These are phyloP conservation scores for Tupiocoris notatus DNA, from an alignment of 2,888 invertebrate species.

Conservation along the genomic window DNA sequence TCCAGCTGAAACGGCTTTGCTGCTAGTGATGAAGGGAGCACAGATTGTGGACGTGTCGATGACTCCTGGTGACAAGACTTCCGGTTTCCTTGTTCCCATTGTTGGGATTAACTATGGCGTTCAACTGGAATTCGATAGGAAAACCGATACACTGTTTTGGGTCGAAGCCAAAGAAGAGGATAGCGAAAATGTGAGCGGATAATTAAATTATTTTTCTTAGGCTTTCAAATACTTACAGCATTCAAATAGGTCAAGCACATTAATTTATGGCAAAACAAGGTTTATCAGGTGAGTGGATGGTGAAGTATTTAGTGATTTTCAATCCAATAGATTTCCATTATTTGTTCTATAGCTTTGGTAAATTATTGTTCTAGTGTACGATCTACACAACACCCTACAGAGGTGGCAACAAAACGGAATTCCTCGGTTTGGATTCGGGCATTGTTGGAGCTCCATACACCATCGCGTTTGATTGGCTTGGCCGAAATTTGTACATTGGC, in stretches of 20 bases:
- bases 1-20: slow-evolving; percentile 76
- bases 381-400: slow-evolving; percentile 79
- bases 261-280: no score
- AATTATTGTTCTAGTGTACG: slow-evolving; percentile 64
- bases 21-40: slow-evolving; percentile 85
- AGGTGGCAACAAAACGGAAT: slow-evolving; percentile 79
- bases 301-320: no score
- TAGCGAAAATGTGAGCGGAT: slow-evolving; percentile 55
- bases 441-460: slow-evolving; percentile 87
- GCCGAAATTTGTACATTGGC: slow-evolving; percentile 89
- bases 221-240: no score
- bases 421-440: slow-evolving; percentile 78
- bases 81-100: slow-evolving; percentile 79
- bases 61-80: slow-evolving; percentile 71
- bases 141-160: slow-evolving; percentile 82
- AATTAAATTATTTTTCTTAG: slow-evolving; percentile 43
- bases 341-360: slow-evolving; percentile 3
- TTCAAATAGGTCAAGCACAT: no score
- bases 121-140: slow-evolving; percentile 88
- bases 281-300: no score
- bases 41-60: slow-evolving; percentile 84
- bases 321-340: no score
- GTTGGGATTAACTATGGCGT: slow-evolving; percentile 85
- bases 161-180: slow-evolving; percentile 77
- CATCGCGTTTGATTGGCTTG: slow-evolving; percentile 95